Conservation (phyloP, 2,888 invertebrate genomes). For the Ommatoiulus sabulosus region DNA sequence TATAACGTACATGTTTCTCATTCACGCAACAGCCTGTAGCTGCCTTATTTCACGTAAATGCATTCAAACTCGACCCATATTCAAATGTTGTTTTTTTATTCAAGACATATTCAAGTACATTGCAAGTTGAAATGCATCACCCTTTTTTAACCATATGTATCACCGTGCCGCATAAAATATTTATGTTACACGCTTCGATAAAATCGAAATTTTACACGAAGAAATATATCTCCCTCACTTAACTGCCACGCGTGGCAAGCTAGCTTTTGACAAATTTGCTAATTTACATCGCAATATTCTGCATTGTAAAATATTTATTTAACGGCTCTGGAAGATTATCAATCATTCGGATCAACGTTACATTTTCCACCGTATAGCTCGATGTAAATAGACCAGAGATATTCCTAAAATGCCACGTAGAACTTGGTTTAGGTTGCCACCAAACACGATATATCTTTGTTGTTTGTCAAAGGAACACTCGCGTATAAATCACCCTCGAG, state of each 20-base stretch:
- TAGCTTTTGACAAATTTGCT: constrained; percentile 4
- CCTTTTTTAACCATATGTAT: neutral
- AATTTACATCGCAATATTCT: constrained; percentile 34
- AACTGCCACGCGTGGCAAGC: neutral
- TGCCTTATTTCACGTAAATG: neutral
- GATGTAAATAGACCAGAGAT: constrained; percentile 34
- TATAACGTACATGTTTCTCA: too few species aligned
- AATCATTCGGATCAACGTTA: constrained; percentile 34
- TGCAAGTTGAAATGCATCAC: too few species aligned
- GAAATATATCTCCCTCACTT: neutral
- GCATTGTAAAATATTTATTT: constrained; percentile 34
- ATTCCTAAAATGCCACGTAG: constrained; percentile 4
- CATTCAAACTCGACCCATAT: neutral
- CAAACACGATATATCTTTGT: neutral
- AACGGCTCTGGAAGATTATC: constrained; percentile 26
- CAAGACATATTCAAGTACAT: neutral
- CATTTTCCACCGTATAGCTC: neutral
- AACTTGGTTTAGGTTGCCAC: neutral
- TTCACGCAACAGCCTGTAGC: neutral
- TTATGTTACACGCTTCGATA: neutral
- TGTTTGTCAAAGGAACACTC: constrained; percentile 26
- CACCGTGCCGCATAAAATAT: neutral
- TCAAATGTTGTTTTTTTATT: neutral
- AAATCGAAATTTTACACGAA: constrained; percentile 28
- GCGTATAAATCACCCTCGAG: constrained; percentile 13